phyloP scores from a whole-genome alignment of 2,888 invertebrate genomes.

The Megastigmus dorsalis region DNA sequence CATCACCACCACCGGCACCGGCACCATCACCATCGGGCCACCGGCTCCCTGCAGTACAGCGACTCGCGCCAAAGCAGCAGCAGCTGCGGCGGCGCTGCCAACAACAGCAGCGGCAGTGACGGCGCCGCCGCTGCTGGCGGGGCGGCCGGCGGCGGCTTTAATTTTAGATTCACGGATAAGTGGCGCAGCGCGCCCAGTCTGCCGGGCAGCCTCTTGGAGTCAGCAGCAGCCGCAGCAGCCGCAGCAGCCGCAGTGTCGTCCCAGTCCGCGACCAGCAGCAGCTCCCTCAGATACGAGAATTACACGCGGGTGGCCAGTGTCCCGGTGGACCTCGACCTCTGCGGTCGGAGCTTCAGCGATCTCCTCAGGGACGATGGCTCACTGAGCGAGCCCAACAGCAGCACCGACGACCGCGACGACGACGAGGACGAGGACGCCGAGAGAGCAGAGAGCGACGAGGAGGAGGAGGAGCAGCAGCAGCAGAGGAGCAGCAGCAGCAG shows the following conservation, averaged over 20 bases:
- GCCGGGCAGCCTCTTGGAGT: slow-evolving; percentile 65
- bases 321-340: slow-evolving; percentile 82
- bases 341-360: too few species aligned
- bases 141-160: slow-evolving; percentile 67
- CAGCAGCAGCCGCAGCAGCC: slow-evolving; percentile 51
- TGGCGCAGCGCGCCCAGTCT: slow-evolving; percentile 73
- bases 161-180: slow-evolving; percentile 74
- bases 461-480: too few species aligned
- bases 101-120: slow-evolving; percentile 57
- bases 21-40: slow-evolving; percentile 28
- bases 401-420: too few species aligned
- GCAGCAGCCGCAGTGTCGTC: slow-evolving; percentile 49
- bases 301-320: slow-evolving; percentile 77
- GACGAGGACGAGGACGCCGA: too few species aligned
- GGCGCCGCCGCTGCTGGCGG: slow-evolving; percentile 58
- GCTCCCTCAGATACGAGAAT: slow-evolving; percentile 65
- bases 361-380: too few species aligned
- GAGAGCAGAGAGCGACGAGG: too few species aligned
- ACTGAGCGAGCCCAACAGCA: too few species aligned
- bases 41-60: slow-evolving; percentile 54
- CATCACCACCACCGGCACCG: slow-evolving; percentile 56
- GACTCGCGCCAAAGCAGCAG: slow-evolving; percentile 59
- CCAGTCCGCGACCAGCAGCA: slow-evolving; percentile 48
- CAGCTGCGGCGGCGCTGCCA: slow-evolving; percentile 55
- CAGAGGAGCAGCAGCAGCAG: not conserved